A percentile compares a stretch with the other conserved stretches of the same genome.
Evolutionary conservation across 2,888 invertebrate genomes (phyloP).

Genomic region (Pachydiplax longipennis): DNA sequence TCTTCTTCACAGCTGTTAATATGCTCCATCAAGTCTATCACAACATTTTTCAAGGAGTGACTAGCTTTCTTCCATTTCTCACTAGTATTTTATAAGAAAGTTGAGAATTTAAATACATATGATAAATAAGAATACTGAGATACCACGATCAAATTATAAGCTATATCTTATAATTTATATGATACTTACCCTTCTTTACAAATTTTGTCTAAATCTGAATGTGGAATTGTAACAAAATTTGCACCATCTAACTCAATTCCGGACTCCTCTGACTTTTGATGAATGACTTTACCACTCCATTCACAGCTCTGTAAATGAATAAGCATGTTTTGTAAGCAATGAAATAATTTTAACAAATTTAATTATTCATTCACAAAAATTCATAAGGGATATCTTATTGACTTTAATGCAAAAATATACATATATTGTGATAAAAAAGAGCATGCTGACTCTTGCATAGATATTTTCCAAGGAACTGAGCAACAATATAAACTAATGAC

Average conservation of each 20-base stretch:
- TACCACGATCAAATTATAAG: slow-evolving; percentile 34
- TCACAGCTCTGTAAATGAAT: too few relatives aligned
- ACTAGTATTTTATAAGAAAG: slow-evolving; percentile 58
- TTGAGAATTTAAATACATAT: slow-evolving; percentile 50
- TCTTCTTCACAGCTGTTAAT: slow-evolving; percentile 80
- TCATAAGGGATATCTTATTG: too few relatives aligned
- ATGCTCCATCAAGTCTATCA: slow-evolving; percentile 75
- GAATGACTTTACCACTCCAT: background rate
- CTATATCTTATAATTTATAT: background rate
- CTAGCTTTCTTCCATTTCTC: slow-evolving; percentile 74
- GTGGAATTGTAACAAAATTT: background rate
- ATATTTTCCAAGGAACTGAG: too few relatives aligned
- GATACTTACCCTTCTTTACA: slow-evolving; percentile 67
- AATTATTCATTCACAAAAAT: too few relatives aligned
- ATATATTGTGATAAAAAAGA: too few relatives aligned
- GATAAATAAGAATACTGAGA: slow-evolving; percentile 51
- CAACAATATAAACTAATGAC: too few relatives aligned
- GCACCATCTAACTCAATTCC: background rate
- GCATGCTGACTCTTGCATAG: too few relatives aligned
- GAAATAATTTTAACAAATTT: too few relatives aligned
- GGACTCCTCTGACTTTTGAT: background rate
- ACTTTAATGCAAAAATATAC: too few relatives aligned
- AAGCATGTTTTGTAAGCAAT: too few relatives aligned
- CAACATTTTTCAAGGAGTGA: slow-evolving; percentile 69
- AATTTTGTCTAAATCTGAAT: slow-evolving; percentile 64